These are phyloP conservation scores for Botia almorhae DNA, from an alignment of 2,797 vertebrate species.

Conservation along the genomic window DNA sequence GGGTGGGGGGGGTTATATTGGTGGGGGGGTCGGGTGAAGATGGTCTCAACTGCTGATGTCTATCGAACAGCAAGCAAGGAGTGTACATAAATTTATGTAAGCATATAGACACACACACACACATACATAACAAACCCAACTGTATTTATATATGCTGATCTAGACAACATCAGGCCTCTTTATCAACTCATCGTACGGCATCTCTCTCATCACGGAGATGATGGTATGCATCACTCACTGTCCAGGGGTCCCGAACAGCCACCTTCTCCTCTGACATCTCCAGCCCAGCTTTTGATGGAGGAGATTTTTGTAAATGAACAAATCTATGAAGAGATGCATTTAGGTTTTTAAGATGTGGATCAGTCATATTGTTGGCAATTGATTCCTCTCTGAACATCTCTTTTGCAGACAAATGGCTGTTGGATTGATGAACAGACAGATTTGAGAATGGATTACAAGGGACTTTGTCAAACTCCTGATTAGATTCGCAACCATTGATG, in stretches of 20 bases:
- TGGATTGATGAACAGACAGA: slow-evolving; percentile 54
- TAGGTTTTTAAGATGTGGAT: slow-evolving; percentile 57
- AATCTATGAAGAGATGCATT: slow-evolving; percentile 57
- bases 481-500: slow-evolving; percentile 51
- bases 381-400: slow-evolving; percentile 47
- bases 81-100: slow-evolving; percentile 55
- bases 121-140: slow-evolving; percentile 40
- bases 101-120: slow-evolving; percentile 30
- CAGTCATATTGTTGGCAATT: slow-evolving; percentile 48
- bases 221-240: slow-evolving; percentile 71
- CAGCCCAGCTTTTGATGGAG: slow-evolving; percentile 64
- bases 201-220: slow-evolving; percentile 65
- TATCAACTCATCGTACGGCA: slow-evolving; percentile 73
- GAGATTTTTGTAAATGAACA: slow-evolving; percentile 56
- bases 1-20: background rate
- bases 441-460: slow-evolving; percentile 54
- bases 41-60: slow-evolving; percentile 57
- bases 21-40: slow-evolving; percentile 44
- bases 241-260: slow-evolving; percentile 54
- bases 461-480: slow-evolving; percentile 52
- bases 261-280: slow-evolving; percentile 64
- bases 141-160: slow-evolving; percentile 47
- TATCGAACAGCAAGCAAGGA: slow-evolving; percentile 54
- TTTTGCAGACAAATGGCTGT: slow-evolving; percentile 52
- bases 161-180: slow-evolving; percentile 65